Evolutionary conservation across 2,888 invertebrate genomes (phyloP).

Genomic region (Aleiodes testaceus): DNA sequence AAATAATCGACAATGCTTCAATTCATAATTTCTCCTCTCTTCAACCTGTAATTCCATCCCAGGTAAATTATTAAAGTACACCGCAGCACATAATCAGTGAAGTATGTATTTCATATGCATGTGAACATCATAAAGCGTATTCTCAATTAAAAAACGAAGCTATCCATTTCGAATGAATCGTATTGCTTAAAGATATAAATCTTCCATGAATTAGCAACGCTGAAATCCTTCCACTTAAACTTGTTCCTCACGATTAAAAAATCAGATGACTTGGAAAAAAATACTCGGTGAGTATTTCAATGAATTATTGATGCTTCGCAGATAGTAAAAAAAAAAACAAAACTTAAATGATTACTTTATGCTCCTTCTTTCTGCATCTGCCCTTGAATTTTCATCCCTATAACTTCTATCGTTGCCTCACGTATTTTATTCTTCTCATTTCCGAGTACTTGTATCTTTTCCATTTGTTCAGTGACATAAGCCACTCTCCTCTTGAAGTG

Average conservation of each 20-base stretch:
- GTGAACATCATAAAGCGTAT: conserved; percentile 15
- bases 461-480: conserved; percentile 95
- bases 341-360: conserved; percentile 47
- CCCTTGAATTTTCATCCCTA: conserved; percentile 83
- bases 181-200: no score
- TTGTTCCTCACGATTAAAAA: no score
- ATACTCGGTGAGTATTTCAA: no score
- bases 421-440: conserved; percentile 88
- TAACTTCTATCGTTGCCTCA: conserved; percentile 84
- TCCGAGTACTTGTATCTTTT: conserved; percentile 89
- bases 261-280: no score
- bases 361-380: conserved; percentile 67
- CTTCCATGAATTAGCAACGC: no score
- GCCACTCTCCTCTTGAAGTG: conserved; percentile 94
- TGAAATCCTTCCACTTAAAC: no score
- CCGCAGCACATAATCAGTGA: conserved; percentile 1
- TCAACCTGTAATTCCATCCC: background rate
- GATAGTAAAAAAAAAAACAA: conserved; percentile 12
- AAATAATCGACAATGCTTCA: background rate
- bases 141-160: background rate
- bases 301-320: conserved; percentile 12
- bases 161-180: no score
- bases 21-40: background rate
- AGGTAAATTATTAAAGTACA: background rate
- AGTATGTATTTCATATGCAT: conserved; percentile 12